Evolutionary conservation across 1,140 invertebrate species (phyloP), one percentile per base, ranked within the genome.

Genomic region (Nasonia giraulti): DNA sequence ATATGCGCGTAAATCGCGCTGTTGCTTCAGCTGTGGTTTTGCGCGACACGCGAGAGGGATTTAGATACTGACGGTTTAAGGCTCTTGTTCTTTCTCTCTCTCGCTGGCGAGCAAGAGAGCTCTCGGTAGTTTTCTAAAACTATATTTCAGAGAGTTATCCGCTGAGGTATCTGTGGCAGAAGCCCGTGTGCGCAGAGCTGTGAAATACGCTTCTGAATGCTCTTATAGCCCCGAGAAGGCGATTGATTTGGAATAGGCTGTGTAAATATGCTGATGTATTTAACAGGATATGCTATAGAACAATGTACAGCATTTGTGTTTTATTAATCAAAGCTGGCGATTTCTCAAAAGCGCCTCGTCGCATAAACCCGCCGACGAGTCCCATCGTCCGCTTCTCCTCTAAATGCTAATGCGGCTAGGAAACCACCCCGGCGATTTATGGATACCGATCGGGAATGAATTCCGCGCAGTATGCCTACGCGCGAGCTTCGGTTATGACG

Each of bases 371-470:
- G 50, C 5, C 17, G 66, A 10, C 7, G 27, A 27, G 27, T 27
- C 27, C 27, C 27, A 1, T 27, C 68, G 68, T 12, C 27, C 14
- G 2, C 37, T 33, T 75, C 74, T 76, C 23, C 7, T 76, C 40
- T 76, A 76, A 76, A 76, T 76, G 74, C 74, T 76, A 76, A 76
- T 76, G 74, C 74, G 74, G 17, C 23, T 31, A 74, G 31, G 33
- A 37, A 31, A 74, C 14, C 71, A 31, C 27, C 74, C 11, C 20
- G 20, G n/a, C 33, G 74, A 76, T 76, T 76, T 76, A 76, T 76
- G 74, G 40, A 12, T 47, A 40, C 2, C 74, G 74, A 76, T 76
- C 74, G 37, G 17, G 74, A 76, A 76, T 76, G 74, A 76, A 76
- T 76, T 76, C 40, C 40, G 37, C 71, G 10, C 62, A 6, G 62